Conservation (phyloP, 2,113 vertebrate species). For the Baryphthengus martii region DNA sequence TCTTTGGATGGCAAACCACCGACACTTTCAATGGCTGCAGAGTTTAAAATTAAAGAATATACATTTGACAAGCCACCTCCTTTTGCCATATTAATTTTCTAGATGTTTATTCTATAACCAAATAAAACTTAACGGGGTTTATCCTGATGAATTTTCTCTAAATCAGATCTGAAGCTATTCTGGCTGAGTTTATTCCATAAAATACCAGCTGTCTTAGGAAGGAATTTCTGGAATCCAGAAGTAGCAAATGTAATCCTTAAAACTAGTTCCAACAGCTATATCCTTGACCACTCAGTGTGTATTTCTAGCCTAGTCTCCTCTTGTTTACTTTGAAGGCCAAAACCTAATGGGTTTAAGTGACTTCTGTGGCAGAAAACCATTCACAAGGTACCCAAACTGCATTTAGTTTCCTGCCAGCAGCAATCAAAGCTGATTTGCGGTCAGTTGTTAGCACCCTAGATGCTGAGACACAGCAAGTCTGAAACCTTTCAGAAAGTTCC, state of each 20-base stretch:
- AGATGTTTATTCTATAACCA: not conserved
- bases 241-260: not conserved
- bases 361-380: not conserved
- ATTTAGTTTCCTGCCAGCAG: not conserved
- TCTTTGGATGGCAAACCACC: slow-evolving; percentile 26
- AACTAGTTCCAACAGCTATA: not conserved
- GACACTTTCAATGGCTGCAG: not conserved
- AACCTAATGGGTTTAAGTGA: not conserved
- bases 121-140: not conserved
- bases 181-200: not conserved
- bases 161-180: not conserved
- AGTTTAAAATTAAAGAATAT: not conserved
- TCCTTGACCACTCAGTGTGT: not conserved
- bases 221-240: not conserved
- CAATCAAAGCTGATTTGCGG: not conserved
- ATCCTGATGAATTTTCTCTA: not conserved
- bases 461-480: not conserved
- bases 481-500: not conserved
- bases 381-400: not conserved
- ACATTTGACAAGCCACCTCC: not conserved
- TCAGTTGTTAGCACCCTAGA: not conserved
- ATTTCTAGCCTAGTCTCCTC: not conserved
- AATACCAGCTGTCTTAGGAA: not conserved
- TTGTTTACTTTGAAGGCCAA: not conserved
- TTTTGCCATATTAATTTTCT: not conserved